Base-by-base conservation (phyloP, 2,797 vertebrate genomes). In the Chelidonichthys spinosus region DNA sequence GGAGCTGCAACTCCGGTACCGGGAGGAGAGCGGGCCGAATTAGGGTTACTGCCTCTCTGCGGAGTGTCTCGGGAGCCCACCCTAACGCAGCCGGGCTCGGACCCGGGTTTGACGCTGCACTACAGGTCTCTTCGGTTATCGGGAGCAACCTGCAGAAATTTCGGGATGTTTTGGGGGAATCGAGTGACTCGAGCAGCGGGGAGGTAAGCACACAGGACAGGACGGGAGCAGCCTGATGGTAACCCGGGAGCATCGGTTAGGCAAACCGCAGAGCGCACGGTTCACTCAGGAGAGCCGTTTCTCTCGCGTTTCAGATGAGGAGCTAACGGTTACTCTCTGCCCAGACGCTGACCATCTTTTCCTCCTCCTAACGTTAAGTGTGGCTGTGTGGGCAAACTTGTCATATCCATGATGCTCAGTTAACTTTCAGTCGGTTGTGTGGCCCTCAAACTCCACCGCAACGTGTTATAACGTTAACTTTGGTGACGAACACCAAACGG, bases 61-160 rank as follows among this genome's bases (percentile, higher is more conserved):
- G 88, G 88, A 95, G 85, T 76, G 86, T 89, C 82, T 81, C 93
- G 44, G 94, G 92, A 90, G 89, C 93, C 79, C 87, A 93, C 71
- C 89, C 87, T 62, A 92, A 81, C 82, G 84, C 92, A 74, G 85
- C 90, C 63, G 95, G 95, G 90, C 95, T 97, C 90, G 96, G 96
- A 93, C 96, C 96, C 74, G 97, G 97, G 78, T 98, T 97, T 95
- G 97, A 98, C 90, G 97, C 97, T 92, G 97, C 97, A 94, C 93
- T 98, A 93, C 97, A 97, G 95, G 97, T 98, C 93, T 97, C 97
- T 63, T 96, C 96, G 90, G 96, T 96, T 85, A 98, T 99, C 94
- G 96, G 96, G 94, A 96, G 95, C 95, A 99, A 99, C 96, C 96
- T 99, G 95, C 96, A 95, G 93, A 97, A 95, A 94, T 99, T 99